Evolutionary conservation across 2,888 invertebrate species (phyloP).

Genomic region (Pandemis heparana): DNA sequence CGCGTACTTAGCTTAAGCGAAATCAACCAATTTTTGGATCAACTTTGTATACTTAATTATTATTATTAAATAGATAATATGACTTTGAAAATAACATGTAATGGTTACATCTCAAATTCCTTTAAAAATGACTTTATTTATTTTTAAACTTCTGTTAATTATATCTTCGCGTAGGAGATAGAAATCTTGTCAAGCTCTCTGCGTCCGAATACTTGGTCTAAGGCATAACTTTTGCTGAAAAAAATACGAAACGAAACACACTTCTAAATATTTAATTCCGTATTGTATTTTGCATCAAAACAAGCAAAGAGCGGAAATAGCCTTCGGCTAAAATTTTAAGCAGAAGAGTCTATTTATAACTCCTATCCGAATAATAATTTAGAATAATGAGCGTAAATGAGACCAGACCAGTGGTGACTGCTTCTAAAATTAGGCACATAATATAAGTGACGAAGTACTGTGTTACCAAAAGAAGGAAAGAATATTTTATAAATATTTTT

Average conservation of each 20-base stretch:
- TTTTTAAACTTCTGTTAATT: background rate
- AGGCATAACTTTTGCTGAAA: background rate
- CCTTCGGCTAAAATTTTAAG: background rate
- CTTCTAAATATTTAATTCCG: background rate
- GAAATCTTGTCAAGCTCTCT: too few relatives aligned
- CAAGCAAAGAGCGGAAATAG: constrained; percentile 3
- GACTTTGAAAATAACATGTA: too few relatives aligned
- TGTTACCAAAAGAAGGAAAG: too few relatives aligned
- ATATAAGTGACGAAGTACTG: too few relatives aligned
- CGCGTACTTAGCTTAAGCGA: too few relatives aligned
- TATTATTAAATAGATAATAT: too few relatives aligned
- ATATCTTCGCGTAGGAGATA: too few relatives aligned
- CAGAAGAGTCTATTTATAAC: constrained; percentile 8
- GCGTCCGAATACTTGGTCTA: background rate
- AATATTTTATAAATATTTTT: too few relatives aligned
- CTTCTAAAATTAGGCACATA: too few relatives aligned
- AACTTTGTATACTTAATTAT: too few relatives aligned
- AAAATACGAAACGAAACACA: background rate
- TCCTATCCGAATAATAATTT: constrained; percentile 1
- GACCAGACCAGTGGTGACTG: constrained; percentile 1
- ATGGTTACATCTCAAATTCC: too few relatives aligned
- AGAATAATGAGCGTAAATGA: constrained; percentile 8
- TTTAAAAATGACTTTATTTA: background rate
- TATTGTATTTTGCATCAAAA: background rate
- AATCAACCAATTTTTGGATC: too few relatives aligned